Percentiles rank a stretch among this genome's conserved stretches.
phyloP scores from a whole-genome alignment of 2,113 vertebrate genomes.

The Ardeotis arabs region DNA sequence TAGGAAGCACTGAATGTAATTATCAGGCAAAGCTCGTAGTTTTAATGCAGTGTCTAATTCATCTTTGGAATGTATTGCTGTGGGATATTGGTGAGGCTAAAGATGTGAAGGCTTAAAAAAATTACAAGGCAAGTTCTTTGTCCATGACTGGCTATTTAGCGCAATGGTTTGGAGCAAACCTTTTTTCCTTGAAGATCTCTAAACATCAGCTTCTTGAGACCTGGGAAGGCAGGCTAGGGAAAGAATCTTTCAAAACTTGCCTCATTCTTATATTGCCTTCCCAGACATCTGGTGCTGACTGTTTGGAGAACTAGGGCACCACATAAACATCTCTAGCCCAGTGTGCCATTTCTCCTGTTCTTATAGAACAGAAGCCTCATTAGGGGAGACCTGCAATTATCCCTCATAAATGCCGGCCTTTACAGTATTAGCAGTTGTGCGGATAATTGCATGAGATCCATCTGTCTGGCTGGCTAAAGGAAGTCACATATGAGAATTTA shows the following conservation, averaged over 20 bases:
- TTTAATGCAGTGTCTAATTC: not conserved
- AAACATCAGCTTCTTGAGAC: not conserved
- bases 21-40: not conserved
- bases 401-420: not conserved
- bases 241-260: not conserved
- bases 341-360: not conserved
- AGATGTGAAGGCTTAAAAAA: not conserved
- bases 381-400: not conserved
- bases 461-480: not conserved
- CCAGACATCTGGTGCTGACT: not conserved
- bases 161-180: not conserved
- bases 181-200: not conserved
- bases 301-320: not conserved
- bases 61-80: not conserved
- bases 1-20: not conserved
- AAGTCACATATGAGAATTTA: not conserved
- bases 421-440: not conserved
- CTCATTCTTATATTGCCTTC: not conserved
- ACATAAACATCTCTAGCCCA: not conserved
- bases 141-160: not conserved
- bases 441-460: not conserved
- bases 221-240: not conserved
- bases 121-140: not conserved
- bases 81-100: not conserved
- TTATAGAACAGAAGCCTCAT: not conserved